These are phyloP conservation scores for Drosophila neotestacea DNA, from an alignment of 2,888 invertebrate genomes.

Conservation along the genomic window DNA sequence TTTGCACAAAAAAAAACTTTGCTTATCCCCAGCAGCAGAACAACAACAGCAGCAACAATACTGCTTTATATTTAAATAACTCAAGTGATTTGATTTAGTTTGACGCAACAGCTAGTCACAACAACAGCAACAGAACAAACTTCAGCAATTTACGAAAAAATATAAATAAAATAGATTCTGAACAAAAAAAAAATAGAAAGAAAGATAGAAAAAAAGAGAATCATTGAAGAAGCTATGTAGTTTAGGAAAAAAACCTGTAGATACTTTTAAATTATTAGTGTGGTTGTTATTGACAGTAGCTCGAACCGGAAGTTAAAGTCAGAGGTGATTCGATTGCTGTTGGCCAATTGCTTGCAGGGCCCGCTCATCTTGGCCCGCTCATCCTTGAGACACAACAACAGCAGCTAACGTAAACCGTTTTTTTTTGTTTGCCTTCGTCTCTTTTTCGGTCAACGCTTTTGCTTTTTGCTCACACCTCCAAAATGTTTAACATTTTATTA, in stretches of 20 bases:
- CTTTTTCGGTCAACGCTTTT: slow-evolving; percentile 23
- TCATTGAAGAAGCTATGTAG: slow-evolving; percentile 42
- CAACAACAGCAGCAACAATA: slow-evolving; percentile 22
- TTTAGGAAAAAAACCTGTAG: slow-evolving; percentile 43
- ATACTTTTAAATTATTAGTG: slow-evolving; percentile 13
- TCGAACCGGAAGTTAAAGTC: slow-evolving; percentile 43
- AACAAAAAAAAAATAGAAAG: slow-evolving; percentile 29
- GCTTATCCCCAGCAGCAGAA: slow-evolving; percentile 18
- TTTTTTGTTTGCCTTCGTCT: slow-evolving; percentile 5
- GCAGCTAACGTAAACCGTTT: not conserved
- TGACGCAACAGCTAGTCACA: slow-evolving; percentile 46
- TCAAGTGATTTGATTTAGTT: slow-evolving; percentile 63
- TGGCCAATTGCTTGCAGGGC: slow-evolving; percentile 22
- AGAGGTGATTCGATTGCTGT: slow-evolving; percentile 14
- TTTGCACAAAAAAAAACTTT: slow-evolving; percentile 18
- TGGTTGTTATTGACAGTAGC: slow-evolving; percentile 24
- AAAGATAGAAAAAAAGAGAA: slow-evolving; percentile 1
- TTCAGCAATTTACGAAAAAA: slow-evolving; percentile 24
- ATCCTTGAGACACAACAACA: slow-evolving; percentile 40
- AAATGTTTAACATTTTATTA: slow-evolving; percentile 37
- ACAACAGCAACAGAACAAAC: slow-evolving; percentile 33
- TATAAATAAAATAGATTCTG: slow-evolving; percentile 13
- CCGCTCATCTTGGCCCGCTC: slow-evolving; percentile 30
- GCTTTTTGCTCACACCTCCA: slow-evolving; percentile 28
- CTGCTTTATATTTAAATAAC: slow-evolving; percentile 55